Base-by-base conservation (phyloP, 2,113 vertebrate genomes). In the Labeo catla region DNA sequence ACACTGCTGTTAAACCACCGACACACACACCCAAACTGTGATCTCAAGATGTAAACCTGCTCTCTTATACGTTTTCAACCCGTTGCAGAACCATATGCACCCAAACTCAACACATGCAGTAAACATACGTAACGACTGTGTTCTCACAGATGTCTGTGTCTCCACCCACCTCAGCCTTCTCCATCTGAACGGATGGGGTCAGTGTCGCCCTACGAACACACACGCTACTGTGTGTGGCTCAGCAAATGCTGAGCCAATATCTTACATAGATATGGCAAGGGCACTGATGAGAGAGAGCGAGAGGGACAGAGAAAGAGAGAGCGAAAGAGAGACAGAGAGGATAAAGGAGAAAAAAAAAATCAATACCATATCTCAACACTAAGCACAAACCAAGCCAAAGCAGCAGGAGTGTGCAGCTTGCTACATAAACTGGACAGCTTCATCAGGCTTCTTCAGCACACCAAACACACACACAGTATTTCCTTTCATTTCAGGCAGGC, bases 351-450 rank as follows among this genome's bases (percentile, higher is more conserved):
- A 87, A 92, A 88, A 88, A 28, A 93, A 94, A 94, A 95, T 95
- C 94, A 94, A 94, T 95, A 94, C 91, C 87, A 93, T 93, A 95
- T 94, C 92, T 95, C 93, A 93, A 89, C 92, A 94, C 94, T 94
- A 94, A 95, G 93, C 94, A 94, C 93, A 94, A 94, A 90, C 91
- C 92, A 89, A 93, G 93, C 91, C 92, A 93, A 94, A 94, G 93
- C 94, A 95, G 93, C 94, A 94, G 94, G 93, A 94, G 93, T 94
- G 93, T 94, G 93, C 93, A 95, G 92, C 91, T 94, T 92, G 93
- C 93, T 93, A 92, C 92, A 94, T 93, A 94, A 94, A 95, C 92
- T 92, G 93, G 93, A 95, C 90, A 90, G 94, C 94, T 95, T 93
- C 92, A 95, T 94, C 92, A 92, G 93, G 91, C 91, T 80, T 92